Base-by-base conservation (phyloP, 2,888 invertebrate species). In the Campopleginae sp. region DNA sequence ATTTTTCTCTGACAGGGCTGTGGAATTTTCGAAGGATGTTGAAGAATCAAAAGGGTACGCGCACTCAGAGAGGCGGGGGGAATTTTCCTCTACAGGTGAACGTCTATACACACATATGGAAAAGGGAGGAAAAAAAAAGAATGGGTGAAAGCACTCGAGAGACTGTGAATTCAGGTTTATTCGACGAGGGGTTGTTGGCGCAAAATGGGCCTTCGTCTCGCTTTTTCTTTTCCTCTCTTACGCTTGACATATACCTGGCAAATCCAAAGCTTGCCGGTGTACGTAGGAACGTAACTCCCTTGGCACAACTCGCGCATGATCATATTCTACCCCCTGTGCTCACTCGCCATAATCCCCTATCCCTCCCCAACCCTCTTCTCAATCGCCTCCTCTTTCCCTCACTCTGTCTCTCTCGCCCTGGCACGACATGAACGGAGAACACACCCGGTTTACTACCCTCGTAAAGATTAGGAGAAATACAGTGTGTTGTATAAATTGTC, bases 401-500 rank as follows among this genome's bases (percentile, higher is more conserved):
- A 4, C n/a, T 48, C 46, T 31, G 27, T 31, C 66, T 23, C 27
- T 58, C 27, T 27, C 19, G 63, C 38, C 48, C 68, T 63, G 54
- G 66, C 77, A 74, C 72, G 44, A 46, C 85, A 80, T 66, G 44
- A 54, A 77, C 71, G 72, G 65, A 71, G 82, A 77, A 82, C 80
- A 82, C 80, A 82, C 76, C 76, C 85, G 82, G 79, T 85, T 82
- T 85, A 82, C 85, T 82, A 63, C 82, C 82, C 80, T 85, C 85
- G 82, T 85, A 85, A 85, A 85, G 85, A 85, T 85, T 85, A 85
- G 80, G 85, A 72, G 85, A 82, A 85, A 85, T 80, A 77, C 85
- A 77, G 85, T 80, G 85, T 82, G 82, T 82, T 85, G 82, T 80
- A 85, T 85, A 85, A 85, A 82, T 85, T 85, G 85, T 85, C 85